phyloP scores from a whole-genome alignment of 2,888 invertebrate species.

The Salpingus planirostris region DNA sequence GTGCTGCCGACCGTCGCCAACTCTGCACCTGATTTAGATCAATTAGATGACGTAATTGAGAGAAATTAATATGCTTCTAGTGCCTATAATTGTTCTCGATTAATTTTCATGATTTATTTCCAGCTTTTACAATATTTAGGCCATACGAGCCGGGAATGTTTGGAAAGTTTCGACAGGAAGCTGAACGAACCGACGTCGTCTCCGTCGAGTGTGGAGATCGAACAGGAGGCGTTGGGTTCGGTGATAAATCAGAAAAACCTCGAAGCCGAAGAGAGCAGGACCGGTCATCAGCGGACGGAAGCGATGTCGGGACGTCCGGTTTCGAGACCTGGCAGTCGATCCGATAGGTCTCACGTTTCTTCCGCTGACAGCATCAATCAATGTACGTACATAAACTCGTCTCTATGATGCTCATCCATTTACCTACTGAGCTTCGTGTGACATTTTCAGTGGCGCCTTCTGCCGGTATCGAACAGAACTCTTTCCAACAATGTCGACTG shows the following conservation, averaged over 20 bases:
- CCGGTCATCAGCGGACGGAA: slow-evolving; percentile 26
- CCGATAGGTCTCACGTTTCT: no score
- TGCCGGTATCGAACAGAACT: slow-evolving; percentile 28
- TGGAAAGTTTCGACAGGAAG: slow-evolving; percentile 54
- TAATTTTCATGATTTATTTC: slow-evolving; percentile 18
- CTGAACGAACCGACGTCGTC: slow-evolving; percentile 73
- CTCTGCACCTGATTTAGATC: slow-evolving; percentile 81
- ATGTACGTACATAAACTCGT: no score
- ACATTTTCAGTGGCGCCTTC: slow-evolving; percentile 9
- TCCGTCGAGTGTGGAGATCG: slow-evolving; percentile 64
- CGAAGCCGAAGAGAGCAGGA: slow-evolving; percentile 60
- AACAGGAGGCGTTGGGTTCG: slow-evolving; percentile 77
- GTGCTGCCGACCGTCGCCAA: slow-evolving; percentile 73
- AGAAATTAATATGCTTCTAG: no score
- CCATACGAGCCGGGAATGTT: slow-evolving; percentile 83
- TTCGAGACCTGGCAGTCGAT: slow-evolving; percentile 28
- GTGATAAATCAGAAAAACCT: slow-evolving; percentile 75
- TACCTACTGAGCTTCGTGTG: no score
- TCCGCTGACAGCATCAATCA: no score
- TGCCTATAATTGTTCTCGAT: no score
- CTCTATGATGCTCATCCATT: no score
- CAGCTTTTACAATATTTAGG: slow-evolving; percentile 86
- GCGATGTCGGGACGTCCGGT: slow-evolving; percentile 35
- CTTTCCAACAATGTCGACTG: slow-evolving; percentile 78
- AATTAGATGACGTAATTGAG: slow-evolving; percentile 85